A percentile compares a stretch with the other conserved stretches of the same genome.
Evolutionary conservation across 2,797 vertebrate genomes (phyloP).

Genomic region (Neosalanx taihuensis): DNA sequence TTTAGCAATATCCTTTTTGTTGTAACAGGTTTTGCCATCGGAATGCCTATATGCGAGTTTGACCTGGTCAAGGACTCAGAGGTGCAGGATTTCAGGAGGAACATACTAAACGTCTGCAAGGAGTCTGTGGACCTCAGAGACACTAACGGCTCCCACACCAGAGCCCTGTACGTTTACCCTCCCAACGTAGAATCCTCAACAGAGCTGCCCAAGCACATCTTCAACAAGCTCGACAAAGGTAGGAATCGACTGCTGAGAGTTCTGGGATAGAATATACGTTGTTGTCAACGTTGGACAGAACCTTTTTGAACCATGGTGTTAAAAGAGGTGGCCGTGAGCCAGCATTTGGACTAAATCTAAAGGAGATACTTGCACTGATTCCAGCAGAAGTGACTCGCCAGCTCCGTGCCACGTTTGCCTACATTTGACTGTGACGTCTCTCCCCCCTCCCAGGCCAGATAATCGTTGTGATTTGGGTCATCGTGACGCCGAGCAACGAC

Average conservation of each 20-base stretch:
- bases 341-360: no score
- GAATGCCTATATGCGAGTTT: slow-evolving; percentile 98
- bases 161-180: slow-evolving; percentile 95
- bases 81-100: slow-evolving; percentile 97
- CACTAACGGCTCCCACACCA: slow-evolving; percentile 87
- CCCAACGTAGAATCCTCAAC: slow-evolving; percentile 93
- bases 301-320: no score
- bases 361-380: no score
- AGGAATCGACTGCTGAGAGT: slow-evolving; percentile 20
- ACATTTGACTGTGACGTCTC: no score
- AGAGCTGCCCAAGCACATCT: slow-evolving; percentile 96
- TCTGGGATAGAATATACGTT: neutral
- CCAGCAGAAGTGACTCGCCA: no score
- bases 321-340: no score
- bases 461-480: slow-evolving; percentile 99
- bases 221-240: slow-evolving; percentile 98
- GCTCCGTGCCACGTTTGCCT: no score
- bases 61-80: slow-evolving; percentile 98
- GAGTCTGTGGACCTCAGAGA: slow-evolving; percentile 96
- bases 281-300: neutral
- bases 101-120: slow-evolving; percentile 98
- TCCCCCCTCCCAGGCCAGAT: slow-evolving; percentile 83
- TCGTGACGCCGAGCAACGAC: slow-evolving; percentile 97
- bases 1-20: neutral
- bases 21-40: slow-evolving; percentile 91